Evolutionary conservation across 2,797 vertebrate species (phyloP).

Genomic region (Hozukius guyotensis): DNA sequence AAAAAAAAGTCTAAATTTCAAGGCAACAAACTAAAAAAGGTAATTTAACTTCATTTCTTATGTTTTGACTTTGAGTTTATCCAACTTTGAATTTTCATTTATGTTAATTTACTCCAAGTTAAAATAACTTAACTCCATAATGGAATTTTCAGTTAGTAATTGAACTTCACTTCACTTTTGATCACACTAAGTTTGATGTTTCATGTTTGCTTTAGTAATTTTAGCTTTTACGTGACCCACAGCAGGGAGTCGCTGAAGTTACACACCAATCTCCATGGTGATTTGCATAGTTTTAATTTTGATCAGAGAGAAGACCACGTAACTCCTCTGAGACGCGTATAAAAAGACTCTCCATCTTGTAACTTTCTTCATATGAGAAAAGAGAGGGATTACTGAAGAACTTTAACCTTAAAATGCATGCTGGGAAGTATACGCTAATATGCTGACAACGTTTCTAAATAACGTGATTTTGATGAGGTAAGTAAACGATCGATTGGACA

Average conservation of each 20-base stretch:
- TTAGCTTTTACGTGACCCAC: not conserved
- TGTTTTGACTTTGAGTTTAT: not conserved
- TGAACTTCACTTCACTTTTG: not conserved
- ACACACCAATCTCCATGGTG: not conserved
- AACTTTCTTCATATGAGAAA: not conserved
- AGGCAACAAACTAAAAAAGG: not conserved
- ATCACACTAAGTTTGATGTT: not conserved
- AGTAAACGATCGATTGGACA: not conserved
- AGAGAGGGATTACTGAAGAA: not conserved
- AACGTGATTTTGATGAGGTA: not conserved
- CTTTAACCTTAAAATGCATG: not conserved
- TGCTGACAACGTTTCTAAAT: not conserved
- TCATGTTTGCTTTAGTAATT: not conserved
- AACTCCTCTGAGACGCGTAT: not conserved
- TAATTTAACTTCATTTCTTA: not conserved
- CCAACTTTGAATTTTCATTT: not conserved
- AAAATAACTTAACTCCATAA: not conserved
- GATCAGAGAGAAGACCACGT: not conserved
- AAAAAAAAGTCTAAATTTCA: not conserved
- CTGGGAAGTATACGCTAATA: not conserved
- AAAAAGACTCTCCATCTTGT: not conserved
- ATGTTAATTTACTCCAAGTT: not conserved
- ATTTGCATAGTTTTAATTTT: not conserved
- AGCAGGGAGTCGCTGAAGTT: not conserved
- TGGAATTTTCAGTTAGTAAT: not conserved